Conservation (phyloP, 2,888 invertebrate genomes). For the Drosophila fulvimacula region DNA sequence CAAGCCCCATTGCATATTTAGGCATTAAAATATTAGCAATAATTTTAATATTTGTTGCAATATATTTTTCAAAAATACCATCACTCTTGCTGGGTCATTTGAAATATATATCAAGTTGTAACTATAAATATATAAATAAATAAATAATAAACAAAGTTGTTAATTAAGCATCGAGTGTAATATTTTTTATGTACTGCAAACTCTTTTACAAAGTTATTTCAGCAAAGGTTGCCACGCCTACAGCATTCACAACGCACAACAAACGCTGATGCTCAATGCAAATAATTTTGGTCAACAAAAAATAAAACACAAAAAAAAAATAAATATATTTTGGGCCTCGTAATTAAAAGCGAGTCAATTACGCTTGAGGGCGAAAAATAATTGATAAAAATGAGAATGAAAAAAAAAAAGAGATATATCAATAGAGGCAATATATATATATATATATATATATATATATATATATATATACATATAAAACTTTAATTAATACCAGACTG, state of each 20-base stretch:
- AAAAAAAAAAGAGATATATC: neutral
- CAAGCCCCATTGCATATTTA: neutral
- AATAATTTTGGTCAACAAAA: neutral
- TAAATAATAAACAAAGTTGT: neutral
- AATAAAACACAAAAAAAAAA: constrained; percentile 1
- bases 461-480: too few relatives aligned
- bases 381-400: neutral
- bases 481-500: constrained; percentile 46
- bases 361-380: neutral
- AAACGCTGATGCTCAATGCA: neutral
- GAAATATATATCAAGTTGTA: neutral
- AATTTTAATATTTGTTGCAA: neutral
- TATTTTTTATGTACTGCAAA: neutral
- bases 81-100: neutral
- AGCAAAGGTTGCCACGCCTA: neutral
- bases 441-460: neutral
- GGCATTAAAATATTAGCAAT: neutral
- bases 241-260: neutral
- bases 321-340: neutral
- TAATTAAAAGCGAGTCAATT: constrained; percentile 26
- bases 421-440: neutral
- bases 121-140: neutral
- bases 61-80: neutral
- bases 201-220: neutral
- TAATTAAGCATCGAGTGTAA: neutral